These are phyloP conservation scores for Melanostoma scalare DNA, from an alignment of 2,888 invertebrate genomes.

Conservation along the genomic window DNA sequence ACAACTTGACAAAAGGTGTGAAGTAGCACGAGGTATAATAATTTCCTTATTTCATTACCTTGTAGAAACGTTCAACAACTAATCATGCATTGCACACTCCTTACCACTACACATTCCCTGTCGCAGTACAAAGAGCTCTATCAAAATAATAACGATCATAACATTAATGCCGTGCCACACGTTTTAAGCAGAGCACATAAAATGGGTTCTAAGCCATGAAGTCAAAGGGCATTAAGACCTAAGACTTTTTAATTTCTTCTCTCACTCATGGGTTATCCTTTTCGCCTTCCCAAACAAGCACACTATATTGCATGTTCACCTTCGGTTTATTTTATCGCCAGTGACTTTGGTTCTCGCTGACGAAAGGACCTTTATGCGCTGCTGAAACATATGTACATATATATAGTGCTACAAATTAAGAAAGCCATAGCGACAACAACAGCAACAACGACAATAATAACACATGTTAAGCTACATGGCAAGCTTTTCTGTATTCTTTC, in stretches of 20 bases:
- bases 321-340: slow-evolving; percentile 58
- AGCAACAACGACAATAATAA: slow-evolving; percentile 18
- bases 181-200: slow-evolving; percentile 46
- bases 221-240: slow-evolving; percentile 35
- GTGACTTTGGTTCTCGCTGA: slow-evolving; percentile 6
- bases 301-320: slow-evolving; percentile 58
- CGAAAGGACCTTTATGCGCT: slow-evolving; percentile 36
- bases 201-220: slow-evolving; percentile 58
- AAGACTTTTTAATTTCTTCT: background rate
- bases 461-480: slow-evolving; percentile 32
- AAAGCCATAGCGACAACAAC: slow-evolving; percentile 24
- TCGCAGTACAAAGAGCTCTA: slow-evolving; percentile 37
- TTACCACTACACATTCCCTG: slow-evolving; percentile 3
- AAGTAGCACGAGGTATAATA: slow-evolving; percentile 19
- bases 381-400: background rate
- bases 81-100: slow-evolving; percentile 8
- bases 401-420: slow-evolving; percentile 56
- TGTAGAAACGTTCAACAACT: slow-evolving; percentile 20
- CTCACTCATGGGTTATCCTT: slow-evolving; percentile 10
- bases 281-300: slow-evolving; percentile 28
- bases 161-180: slow-evolving; percentile 65
- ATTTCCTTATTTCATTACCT: no score
- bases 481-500: slow-evolving; percentile 8
- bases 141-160: slow-evolving; percentile 48
- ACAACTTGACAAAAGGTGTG: background rate